Percentiles rank a stretch among this genome's conserved stretches.
Conservation (phyloP, 2,888 invertebrate species). For the Leptinotarsa rubiginosa region DNA sequence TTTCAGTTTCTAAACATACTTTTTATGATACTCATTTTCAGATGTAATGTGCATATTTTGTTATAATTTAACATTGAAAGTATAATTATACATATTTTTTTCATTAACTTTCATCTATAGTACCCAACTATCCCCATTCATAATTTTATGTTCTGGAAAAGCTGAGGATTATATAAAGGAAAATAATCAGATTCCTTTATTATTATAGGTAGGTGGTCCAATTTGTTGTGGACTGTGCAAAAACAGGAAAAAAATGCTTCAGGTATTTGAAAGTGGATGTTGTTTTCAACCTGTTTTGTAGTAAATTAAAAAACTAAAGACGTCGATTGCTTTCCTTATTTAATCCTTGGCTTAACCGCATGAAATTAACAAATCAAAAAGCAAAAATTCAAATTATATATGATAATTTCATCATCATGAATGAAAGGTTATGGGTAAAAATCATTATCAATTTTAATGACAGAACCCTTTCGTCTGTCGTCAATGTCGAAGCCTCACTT, state of each 20-base stretch:
- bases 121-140: not conserved
- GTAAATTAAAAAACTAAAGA: slow-evolving; percentile 27
- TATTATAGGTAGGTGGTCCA: slow-evolving; percentile 50
- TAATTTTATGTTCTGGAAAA: not conserved
- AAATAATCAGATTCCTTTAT: slow-evolving; percentile 30
- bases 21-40: too few relatives aligned
- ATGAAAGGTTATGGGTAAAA: not conserved
- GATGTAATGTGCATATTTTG: too few relatives aligned
- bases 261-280: slow-evolving; percentile 48
- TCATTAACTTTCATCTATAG: too few relatives aligned
- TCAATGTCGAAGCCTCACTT: too few relatives aligned
- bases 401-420: not conserved
- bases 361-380: slow-evolving; percentile 29
- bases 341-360: slow-evolving; percentile 42
- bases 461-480: too few relatives aligned
- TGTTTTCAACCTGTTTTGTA: slow-evolving; percentile 31
- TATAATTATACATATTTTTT: too few relatives aligned
- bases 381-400: slow-evolving; percentile 10
- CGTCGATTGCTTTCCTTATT: slow-evolving; percentile 20
- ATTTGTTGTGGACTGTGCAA: slow-evolving; percentile 55
- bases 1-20: too few relatives aligned
- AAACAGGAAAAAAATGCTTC: slow-evolving; percentile 52
- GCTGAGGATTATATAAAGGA: slow-evolving; percentile 37
- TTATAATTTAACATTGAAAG: too few relatives aligned
- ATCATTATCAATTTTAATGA: too few relatives aligned